These are phyloP conservation scores for Vanessa cardui DNA, from an alignment of 2,888 invertebrate species.

Conservation along the genomic window DNA sequence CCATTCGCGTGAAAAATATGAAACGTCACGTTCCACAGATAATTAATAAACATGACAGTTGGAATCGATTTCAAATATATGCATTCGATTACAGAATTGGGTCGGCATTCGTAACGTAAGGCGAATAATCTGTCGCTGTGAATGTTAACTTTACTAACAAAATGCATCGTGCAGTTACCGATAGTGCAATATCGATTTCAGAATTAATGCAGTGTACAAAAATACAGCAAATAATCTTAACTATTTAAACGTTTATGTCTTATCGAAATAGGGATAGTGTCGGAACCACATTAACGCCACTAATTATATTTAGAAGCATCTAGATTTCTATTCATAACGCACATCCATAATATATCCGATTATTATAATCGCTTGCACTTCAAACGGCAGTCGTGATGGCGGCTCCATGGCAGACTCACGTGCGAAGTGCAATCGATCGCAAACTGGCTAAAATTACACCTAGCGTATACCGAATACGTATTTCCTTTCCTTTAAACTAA, in stretches of 20 bases:
- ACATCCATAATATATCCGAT: constrained; percentile 62
- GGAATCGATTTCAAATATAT: constrained; percentile 26
- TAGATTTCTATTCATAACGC: constrained; percentile 71
- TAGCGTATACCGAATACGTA: constrained; percentile 82
- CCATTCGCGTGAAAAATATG: constrained; percentile 32
- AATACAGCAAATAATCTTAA: constrained; percentile 67
- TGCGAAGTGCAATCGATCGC: constrained; percentile 50
- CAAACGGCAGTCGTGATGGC: constrained; percentile 35
- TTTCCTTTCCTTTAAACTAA: constrained; percentile 70
- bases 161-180: constrained; percentile 29
- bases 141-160: constrained; percentile 16
- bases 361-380: constrained; percentile 40
- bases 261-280: constrained; percentile 54
- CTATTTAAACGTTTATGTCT: constrained; percentile 48
- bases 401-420: constrained; percentile 35
- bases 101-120: constrained; percentile 32
- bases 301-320: constrained; percentile 70
- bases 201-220: constrained; percentile 61
- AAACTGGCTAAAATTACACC: constrained; percentile 64
- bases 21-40: constrained; percentile 27
- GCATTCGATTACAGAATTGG: constrained; percentile 37
- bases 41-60: constrained; percentile 29
- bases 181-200: constrained; percentile 23
- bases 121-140: constrained; percentile 19
- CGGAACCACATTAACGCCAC: constrained; percentile 62